Evolutionary conservation across 2,113 vertebrate species (phyloP).

Genomic region (Helogale parvula): DNA sequence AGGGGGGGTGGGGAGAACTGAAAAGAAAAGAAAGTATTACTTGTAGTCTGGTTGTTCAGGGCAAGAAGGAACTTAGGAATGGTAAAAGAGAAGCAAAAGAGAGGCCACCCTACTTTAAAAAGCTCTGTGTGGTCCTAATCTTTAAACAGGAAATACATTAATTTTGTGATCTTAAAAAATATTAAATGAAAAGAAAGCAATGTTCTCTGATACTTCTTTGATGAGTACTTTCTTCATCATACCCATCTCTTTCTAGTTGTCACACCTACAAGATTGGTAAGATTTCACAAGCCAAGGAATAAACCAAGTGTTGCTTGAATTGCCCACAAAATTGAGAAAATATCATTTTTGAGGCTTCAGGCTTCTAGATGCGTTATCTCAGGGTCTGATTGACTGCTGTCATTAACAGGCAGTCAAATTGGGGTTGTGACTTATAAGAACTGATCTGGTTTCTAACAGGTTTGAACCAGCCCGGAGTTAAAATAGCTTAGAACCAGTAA

Average conservation of each 20-base stretch:
- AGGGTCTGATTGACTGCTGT: background rate
- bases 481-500: background rate
- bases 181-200: background rate
- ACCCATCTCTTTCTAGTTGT: background rate
- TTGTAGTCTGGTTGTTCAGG: background rate
- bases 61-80: background rate
- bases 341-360: background rate
- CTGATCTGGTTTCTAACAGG: background rate
- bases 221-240: background rate
- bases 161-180: background rate
- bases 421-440: background rate
- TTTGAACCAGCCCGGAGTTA: background rate
- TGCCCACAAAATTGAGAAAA: background rate
- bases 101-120: background rate
- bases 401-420: background rate
- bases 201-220: background rate
- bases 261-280: background rate
- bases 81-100: background rate
- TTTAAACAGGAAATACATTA: background rate
- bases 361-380: background rate
- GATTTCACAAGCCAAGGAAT: background rate
- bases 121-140: background rate
- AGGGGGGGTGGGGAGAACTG: background rate
- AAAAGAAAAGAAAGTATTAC: background rate
- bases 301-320: background rate